phyloP scores from a whole-genome alignment of 2,113 vertebrate genomes.

The Eulemur rufifrons region DNA sequence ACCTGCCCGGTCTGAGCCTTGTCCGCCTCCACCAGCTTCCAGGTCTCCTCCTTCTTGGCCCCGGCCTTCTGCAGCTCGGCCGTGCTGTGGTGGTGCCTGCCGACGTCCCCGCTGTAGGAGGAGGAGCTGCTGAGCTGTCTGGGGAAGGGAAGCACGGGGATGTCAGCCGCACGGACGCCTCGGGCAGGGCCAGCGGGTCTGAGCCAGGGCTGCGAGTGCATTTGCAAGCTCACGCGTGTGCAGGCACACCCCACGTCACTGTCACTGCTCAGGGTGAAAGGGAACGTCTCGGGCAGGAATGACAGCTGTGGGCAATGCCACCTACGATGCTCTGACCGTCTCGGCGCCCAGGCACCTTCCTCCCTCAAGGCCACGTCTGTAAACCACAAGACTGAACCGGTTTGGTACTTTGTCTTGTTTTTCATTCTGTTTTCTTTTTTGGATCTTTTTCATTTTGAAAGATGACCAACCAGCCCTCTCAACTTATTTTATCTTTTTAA shows the following conservation, averaged over 20 bases:
- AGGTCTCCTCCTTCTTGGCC: constrained; percentile 82
- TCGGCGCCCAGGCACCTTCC: too few species aligned
- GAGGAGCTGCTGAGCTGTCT: constrained; percentile 85
- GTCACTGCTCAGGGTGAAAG: too few species aligned
- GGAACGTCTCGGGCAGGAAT: neutral
- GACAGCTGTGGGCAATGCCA: neutral
- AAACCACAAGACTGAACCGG: neutral
- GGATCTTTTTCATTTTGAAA: neutral
- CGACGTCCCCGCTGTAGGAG: constrained; percentile 75
- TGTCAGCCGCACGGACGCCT: neutral
- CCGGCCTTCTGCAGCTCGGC: constrained; percentile 75
- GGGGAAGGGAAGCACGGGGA: neutral
- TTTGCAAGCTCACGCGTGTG: fast-evolving
- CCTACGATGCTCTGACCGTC: too few species aligned
- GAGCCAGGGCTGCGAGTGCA: fast-evolving
- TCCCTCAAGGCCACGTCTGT: neutral
- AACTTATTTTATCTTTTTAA: neutral
- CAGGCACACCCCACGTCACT: fast-evolving
- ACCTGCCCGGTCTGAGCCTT: constrained; percentile 95
- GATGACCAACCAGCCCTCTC: neutral
- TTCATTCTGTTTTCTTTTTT: neutral
- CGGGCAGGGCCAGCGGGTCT: fast-evolving
- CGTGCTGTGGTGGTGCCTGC: constrained; percentile 78
- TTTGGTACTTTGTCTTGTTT: neutral
- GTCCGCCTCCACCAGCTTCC: constrained; percentile 92